Evolutionary conservation across 2,888 invertebrate genomes (phyloP), one percentile per base, ranked within the genome.

Genomic region (Eudasyphora cyanicolor): DNA sequence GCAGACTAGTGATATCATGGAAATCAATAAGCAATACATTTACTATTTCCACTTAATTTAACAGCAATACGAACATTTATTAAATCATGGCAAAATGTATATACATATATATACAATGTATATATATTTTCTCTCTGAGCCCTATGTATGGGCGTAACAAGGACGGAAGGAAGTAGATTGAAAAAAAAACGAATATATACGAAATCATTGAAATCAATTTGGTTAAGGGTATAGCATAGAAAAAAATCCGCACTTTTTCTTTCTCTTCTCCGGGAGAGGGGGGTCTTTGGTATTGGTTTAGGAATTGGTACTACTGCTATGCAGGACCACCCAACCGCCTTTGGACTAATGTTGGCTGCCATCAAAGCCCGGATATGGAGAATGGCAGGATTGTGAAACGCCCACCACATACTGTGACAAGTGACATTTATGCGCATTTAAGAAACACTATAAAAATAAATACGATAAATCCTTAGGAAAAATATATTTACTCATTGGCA

Each of bases 11-110:
- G 38, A 67, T 84, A 84, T 84, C 84, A 84, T 71, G 62, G 78
- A 84, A 84, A 84, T 81, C 84, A 84, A 84, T 84, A 84, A 84
- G 84, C 81, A 84, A 84, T 84, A 81, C 84, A 81, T 84, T 81
- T 84, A 84, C 81, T 81, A 81, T 84, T 84, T 84, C 84, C 84
- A 84, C 84, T 84, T 84, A 84, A 84, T 84, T 84, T 84, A 84
- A 84, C 84, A 79, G 84, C 84, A 84, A 84, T 84, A 81, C 78
- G 81, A 81, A 84, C 75, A 84, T 84, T 84, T 84, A 84, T 84
- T 84, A 84, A 84, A 84, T 81, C 84, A 38, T 21, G 60, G 29
- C n/a, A 38, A 67, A 19, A 67, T 14, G 42, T 42, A 42, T 14
- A 64, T 12, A 64, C 38, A 64, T 19, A 38, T 17, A 32, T 17